Evolutionary conservation across 2,113 vertebrate species (phyloP).

Genomic region (Anas platyrhynchos): DNA sequence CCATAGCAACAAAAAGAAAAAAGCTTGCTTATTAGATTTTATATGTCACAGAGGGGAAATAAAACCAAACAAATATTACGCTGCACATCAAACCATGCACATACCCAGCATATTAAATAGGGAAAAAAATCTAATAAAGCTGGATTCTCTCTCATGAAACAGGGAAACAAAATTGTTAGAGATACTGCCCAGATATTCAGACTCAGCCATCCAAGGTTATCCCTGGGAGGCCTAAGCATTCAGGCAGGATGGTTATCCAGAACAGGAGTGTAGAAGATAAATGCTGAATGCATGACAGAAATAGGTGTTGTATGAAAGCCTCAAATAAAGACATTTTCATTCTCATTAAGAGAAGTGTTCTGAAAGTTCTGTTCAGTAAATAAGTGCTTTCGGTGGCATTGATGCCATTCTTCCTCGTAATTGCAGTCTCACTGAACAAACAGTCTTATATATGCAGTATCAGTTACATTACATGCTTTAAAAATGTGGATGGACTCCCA

Average conservation of each 20-base stretch:
- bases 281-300: neutral
- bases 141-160: slow-evolving; percentile 57
- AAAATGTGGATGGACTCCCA: neutral
- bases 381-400: neutral
- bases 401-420: neutral
- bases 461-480: neutral
- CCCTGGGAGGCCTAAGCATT: slow-evolving; percentile 20
- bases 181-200: slow-evolving; percentile 53
- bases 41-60: slow-evolving; percentile 62
- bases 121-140: slow-evolving; percentile 53
- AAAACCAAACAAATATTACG: slow-evolving; percentile 55
- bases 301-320: neutral
- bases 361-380: neutral
- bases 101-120: slow-evolving; percentile 50
- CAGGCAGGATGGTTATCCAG: neutral
- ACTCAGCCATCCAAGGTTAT: slow-evolving; percentile 3
- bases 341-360: neutral
- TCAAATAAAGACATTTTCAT: neutral
- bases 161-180: slow-evolving; percentile 49
- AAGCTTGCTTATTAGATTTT: slow-evolving; percentile 60
- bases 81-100: slow-evolving; percentile 54
- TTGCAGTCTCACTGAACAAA: neutral
- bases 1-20: slow-evolving; percentile 52
- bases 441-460: neutral
- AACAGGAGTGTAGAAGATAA: neutral